Base-by-base conservation (phyloP, 2,113 vertebrate species). In the Entelurus aequoreus region DNA sequence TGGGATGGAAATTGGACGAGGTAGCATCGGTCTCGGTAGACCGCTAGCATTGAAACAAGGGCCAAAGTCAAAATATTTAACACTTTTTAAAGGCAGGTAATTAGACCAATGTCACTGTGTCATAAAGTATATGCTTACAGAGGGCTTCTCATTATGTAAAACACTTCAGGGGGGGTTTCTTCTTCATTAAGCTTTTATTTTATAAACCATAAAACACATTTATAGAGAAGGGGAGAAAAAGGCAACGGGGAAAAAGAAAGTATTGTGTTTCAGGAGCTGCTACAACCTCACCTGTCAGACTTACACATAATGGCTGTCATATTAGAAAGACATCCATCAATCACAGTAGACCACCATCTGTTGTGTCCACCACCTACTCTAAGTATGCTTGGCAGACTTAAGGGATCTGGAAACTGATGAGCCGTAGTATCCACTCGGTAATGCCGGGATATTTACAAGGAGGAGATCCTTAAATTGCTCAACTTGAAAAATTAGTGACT, bases 301-400 rank as follows among this genome's bases (percentile, higher is more conserved):
- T 12, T 36, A 46, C 70, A 67, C 69, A 77, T 66, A 77, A 79
- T 66, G 63, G 53, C 74, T 79, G 73, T 75, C 66, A 69, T 65
- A 75, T 68, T 76, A 67, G 73, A 42, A 65, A 69, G 48, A 37
- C 48, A 75, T 72, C 79, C 71, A 65, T 86, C 79, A 72, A 66
- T 79, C 74, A 72, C 19, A 42, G 40, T 21, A 53, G 50, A 21
- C 47, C 58, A 52, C 67, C 56, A 48, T 67, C 57, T 69, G 62
- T 10, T 69, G 62, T 65, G 58, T 63, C 52, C 46, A 63, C 53
- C 42, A 6, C 42, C 42, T 12, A 74, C 54, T 38, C 21, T 60
- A 71, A 59, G 66, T 56, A 40, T 9, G 49, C 68, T 54, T 75
- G 71, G 76, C 73, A 77, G 65, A 68, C 73, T 58, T 64, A 37